Percentiles rank a stretch among this genome's conserved stretches.
phyloP scores from a whole-genome alignment of 2,888 invertebrate genomes.

The Scotopteryx bipunctaria region DNA sequence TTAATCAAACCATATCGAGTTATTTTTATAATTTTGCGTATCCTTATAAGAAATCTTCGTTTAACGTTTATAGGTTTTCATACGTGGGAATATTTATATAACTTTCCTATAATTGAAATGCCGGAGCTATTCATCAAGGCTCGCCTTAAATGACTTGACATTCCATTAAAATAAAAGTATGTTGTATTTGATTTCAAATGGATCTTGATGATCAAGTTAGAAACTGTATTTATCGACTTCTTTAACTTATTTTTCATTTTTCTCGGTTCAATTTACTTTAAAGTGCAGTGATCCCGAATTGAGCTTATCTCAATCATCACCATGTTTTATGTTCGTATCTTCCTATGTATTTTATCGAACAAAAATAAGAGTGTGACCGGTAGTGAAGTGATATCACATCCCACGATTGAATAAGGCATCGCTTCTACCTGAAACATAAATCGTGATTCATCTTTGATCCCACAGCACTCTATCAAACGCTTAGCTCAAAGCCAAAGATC shows the following conservation, averaged over 20 bases:
- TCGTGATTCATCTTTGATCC: conserved; percentile 30
- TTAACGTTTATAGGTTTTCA: background rate
- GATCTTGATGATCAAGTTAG: conserved; percentile 1
- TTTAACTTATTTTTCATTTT: no score
- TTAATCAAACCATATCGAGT: background rate
- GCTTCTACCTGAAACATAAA: conserved; percentile 13
- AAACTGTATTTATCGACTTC: no score
- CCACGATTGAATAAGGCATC: conserved; percentile 7
- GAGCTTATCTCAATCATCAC: no score
- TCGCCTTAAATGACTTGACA: conserved; percentile 22
- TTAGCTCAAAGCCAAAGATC: conserved; percentile 33
- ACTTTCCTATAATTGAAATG: conserved; percentile 24
- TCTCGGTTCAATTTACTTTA: no score
- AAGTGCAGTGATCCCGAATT: no score
- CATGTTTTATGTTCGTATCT: no score
- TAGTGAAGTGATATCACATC: conserved; percentile 11
- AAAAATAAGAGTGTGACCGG: conserved; percentile 5
- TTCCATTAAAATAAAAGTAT: conserved; percentile 28
- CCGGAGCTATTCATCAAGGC: conserved; percentile 22
- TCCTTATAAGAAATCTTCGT: conserved; percentile 5
- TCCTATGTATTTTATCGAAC: background rate
- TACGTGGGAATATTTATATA: conserved; percentile 22
- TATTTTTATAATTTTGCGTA: background rate
- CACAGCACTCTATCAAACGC: conserved; percentile 41
- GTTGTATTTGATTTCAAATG: conserved; percentile 21